Percentiles rank a stretch among this genome's conserved stretches.
These are phyloP conservation scores for Coregonus sp. DNA, from an alignment of 2,797 vertebrate genomes.

Conservation along the genomic window DNA sequence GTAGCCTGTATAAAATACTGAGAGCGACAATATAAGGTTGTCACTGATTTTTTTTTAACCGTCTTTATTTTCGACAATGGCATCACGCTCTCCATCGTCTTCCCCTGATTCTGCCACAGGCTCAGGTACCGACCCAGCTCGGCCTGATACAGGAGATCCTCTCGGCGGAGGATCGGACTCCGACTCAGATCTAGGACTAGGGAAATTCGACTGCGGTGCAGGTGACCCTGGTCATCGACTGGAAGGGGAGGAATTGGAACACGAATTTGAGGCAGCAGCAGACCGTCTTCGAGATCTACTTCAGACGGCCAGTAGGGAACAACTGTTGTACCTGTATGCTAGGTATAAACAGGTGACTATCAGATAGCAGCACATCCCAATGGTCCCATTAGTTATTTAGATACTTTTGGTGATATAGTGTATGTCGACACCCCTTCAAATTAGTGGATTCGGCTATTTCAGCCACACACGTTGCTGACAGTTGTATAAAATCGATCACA, in stretches of 20 bases:
- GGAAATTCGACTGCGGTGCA: constrained; percentile 77
- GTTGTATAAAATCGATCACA: no score
- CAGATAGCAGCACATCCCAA: neutral
- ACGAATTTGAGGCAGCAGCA: constrained; percentile 85
- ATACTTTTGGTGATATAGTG: neutral
- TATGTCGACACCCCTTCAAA: no score
- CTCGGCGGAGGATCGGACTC: constrained; percentile 76
- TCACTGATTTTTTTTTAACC: neutral
- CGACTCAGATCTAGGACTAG: constrained; percentile 80
- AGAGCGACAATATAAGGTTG: neutral
- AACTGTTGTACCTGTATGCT: constrained; percentile 91
- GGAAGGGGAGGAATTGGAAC: constrained; percentile 71
- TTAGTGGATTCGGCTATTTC: no score
- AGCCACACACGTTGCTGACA: no score
- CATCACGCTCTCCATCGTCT: constrained; percentile 80
- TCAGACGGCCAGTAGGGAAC: constrained; percentile 82
- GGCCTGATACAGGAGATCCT: constrained; percentile 60
- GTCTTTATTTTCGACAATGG: constrained; percentile 61
- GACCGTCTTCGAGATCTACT: constrained; percentile 81
- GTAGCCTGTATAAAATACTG: no score
- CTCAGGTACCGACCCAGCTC: constrained; percentile 79
- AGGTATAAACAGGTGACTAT: constrained; percentile 89
- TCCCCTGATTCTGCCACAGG: constrained; percentile 80
- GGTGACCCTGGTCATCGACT: constrained; percentile 61
- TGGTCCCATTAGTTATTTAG: neutral